Conservation (phyloP, 2,888 invertebrate genomes). For the Caenorhabditis imperialis region DNA sequence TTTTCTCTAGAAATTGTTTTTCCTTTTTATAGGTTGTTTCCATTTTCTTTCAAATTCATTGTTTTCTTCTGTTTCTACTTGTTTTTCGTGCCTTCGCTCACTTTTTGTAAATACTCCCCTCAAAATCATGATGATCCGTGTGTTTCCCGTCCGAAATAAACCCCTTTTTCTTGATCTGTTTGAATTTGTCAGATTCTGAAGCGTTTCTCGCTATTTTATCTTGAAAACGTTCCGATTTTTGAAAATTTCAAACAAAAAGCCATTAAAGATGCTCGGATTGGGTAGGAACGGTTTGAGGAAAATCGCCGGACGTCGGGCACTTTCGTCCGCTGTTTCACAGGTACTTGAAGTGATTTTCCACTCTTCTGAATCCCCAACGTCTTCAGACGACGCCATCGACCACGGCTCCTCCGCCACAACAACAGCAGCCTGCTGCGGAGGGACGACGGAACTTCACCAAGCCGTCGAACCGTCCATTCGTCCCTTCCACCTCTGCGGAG, state of each 20-base stretch:
- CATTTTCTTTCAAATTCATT: conserved; percentile 20
- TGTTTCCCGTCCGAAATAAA: background rate
- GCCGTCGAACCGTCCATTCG: background rate
- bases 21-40: conserved; percentile 22
- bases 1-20: conserved; percentile 3
- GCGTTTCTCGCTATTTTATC: conserved; percentile 10
- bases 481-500: conserved; percentile 25
- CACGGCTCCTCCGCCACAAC: conserved; percentile 6
- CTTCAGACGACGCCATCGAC: too few relatives aligned
- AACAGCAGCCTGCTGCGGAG: conserved; percentile 1
- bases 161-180: background rate
- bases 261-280: conserved; percentile 43
- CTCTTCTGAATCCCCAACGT: too few relatives aligned
- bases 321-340: conserved; percentile 35
- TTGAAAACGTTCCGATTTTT: background rate
- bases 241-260: background rate
- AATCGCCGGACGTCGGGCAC: conserved; percentile 19
- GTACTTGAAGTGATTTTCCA: conserved; percentile 7
- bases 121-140: conserved; percentile 3
- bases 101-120: conserved; percentile 23
- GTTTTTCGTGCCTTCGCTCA: conserved; percentile 35
- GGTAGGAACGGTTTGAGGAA: conserved; percentile 42
- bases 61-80: conserved; percentile 25
- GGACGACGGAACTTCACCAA: background rate
- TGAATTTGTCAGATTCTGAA: background rate